These are phyloP conservation scores for Alouatta palliata DNA, from an alignment of 2,113 vertebrate genomes.

Conservation along the genomic window DNA sequence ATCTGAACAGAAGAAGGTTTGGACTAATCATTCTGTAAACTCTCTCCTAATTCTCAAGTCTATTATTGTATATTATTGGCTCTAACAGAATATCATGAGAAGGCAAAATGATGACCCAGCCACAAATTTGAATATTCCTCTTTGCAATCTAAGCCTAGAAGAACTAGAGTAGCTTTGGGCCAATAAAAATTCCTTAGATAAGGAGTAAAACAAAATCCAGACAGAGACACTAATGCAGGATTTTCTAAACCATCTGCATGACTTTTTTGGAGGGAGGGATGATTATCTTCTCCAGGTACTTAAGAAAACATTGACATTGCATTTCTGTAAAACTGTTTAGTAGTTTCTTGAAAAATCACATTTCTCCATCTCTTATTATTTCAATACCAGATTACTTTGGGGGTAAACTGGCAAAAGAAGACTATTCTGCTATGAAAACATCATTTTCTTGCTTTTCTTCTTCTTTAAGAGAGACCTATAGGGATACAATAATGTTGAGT, in stretches of 20 bases:
- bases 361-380: slow-evolving; percentile 6
- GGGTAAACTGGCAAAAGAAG: not conserved
- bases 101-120: not conserved
- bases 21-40: not conserved
- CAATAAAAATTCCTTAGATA: not conserved
- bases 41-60: not conserved
- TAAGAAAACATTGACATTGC: not conserved
- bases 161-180: not conserved
- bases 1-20: not conserved
- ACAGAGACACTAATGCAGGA: not conserved
- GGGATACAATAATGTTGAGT: not conserved
- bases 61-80: not conserved
- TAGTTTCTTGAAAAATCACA: not conserved
- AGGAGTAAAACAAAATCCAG: not conserved
- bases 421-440: not conserved
- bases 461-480: not conserved
- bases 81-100: not conserved
- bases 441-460: not conserved
- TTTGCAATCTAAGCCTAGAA: not conserved
- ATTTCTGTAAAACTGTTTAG: not conserved
- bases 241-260: not conserved
- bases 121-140: not conserved
- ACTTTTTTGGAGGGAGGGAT: rapidly evolving
- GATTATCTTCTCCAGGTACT: not conserved
- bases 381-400: not conserved